Conservation (phyloP, 2,888 invertebrate genomes). For the Petrolisthes cinctipes region DNA sequence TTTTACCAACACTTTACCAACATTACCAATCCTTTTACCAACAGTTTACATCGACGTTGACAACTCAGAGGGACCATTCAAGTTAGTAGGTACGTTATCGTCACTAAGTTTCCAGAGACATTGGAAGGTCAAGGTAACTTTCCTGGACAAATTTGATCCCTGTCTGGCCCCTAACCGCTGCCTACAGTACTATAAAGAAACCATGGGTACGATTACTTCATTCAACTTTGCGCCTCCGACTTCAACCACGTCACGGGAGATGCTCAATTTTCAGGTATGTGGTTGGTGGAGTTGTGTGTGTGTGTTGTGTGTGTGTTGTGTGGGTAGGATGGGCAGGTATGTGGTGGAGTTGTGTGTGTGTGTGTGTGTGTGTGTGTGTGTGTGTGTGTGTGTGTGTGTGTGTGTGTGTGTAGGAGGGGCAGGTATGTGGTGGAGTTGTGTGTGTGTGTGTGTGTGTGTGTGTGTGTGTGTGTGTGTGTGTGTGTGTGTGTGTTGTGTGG, state of each 20-base stretch:
- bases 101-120: slow-evolving; percentile 4
- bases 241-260: not conserved
- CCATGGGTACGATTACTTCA: slow-evolving; percentile 48
- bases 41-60: slow-evolving; percentile 58
- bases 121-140: slow-evolving; percentile 59
- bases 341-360: not conserved
- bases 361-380: too few species aligned
- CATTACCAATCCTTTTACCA: not conserved
- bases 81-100: slow-evolving; percentile 36
- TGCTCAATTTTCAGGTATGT: slow-evolving; percentile 53
- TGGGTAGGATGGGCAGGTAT: not conserved
- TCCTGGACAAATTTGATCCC: slow-evolving; percentile 31
- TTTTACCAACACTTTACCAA: not conserved
- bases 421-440: too few species aligned
- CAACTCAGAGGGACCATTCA: slow-evolving; percentile 41
- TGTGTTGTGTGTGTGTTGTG: too few species aligned
- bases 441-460: too few species aligned
- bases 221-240: slow-evolving; percentile 40
- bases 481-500: too few species aligned
- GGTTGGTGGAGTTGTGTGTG: too few species aligned
- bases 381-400: too few species aligned
- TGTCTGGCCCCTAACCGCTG: slow-evolving; percentile 53
- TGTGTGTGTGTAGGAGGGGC: too few species aligned
- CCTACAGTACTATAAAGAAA: slow-evolving; percentile 50
- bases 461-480: too few species aligned